phyloP scores from a whole-genome alignment of 1,140 invertebrate genomes.

The Helicoverpa armigera region DNA sequence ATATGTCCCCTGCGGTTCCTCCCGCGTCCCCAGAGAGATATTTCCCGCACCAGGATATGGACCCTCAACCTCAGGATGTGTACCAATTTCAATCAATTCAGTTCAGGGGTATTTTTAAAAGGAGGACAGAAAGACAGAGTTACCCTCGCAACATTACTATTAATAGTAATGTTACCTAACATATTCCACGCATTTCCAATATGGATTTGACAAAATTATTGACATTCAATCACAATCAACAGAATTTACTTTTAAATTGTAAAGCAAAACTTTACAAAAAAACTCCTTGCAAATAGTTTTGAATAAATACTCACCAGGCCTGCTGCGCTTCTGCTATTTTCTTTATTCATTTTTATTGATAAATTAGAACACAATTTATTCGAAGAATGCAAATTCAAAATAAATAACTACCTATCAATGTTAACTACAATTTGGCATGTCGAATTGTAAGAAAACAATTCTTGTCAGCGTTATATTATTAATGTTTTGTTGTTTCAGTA shows the following conservation, averaged over 20 bases:
- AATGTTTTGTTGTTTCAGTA: neutral
- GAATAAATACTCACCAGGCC: conserved; percentile 66
- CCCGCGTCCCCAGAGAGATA: too few relatives aligned
- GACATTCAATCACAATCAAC: neutral
- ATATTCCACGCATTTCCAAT: neutral
- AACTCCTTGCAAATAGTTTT: neutral
- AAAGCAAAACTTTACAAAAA: neutral
- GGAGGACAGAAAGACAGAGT: neutral
- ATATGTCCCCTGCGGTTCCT: too few relatives aligned
- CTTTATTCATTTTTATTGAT: conserved; percentile 63
- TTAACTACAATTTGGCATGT: neutral
- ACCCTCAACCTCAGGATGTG: too few relatives aligned
- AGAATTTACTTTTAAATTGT: neutral
- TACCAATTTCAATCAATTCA: neutral
- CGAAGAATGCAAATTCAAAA: neutral
- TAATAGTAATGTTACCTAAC: neutral
- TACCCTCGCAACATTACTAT: too few relatives aligned
- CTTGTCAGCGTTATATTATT: neutral
- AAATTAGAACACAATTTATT: neutral
- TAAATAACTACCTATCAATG: neutral
- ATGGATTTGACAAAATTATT: too few relatives aligned
- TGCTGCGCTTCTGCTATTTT: conserved; percentile 67
- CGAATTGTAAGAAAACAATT: conserved; percentile 16
- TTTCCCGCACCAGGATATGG: too few relatives aligned
- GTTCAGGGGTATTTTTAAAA: neutral